Conservation (phyloP, 2,113 vertebrate species). For the Diadophis punctatus region DNA sequence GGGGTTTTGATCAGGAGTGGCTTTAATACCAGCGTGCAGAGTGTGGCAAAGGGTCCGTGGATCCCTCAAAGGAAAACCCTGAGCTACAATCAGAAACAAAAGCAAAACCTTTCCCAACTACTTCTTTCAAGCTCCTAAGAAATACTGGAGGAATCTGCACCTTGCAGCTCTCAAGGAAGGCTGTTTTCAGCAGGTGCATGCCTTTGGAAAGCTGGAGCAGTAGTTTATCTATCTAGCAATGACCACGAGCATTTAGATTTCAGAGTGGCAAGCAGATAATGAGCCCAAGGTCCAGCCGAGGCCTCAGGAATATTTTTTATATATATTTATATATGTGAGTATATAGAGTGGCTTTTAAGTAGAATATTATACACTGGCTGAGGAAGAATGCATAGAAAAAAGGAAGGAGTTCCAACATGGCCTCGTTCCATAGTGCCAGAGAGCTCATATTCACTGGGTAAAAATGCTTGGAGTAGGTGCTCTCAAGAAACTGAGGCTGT, state of each 20-base stretch:
- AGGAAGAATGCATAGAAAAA: slow-evolving; percentile 34
- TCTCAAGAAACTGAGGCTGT: background rate
- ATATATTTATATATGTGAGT: slow-evolving; percentile 38
- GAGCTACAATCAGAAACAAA: slow-evolving; percentile 41
- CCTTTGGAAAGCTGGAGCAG: background rate
- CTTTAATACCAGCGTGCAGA: background rate
- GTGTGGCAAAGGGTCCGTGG: background rate
- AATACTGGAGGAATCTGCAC: slow-evolving; percentile 5
- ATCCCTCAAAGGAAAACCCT: slow-evolving; percentile 19
- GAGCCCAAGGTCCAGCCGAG: slow-evolving; percentile 15
- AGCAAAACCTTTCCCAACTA: slow-evolving; percentile 24
- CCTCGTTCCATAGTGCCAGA: slow-evolving; percentile 13
- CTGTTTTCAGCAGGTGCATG: slow-evolving; percentile 9
- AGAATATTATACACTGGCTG: slow-evolving; percentile 6
- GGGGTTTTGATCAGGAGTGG: slow-evolving; percentile 2
- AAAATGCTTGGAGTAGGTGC: slow-evolving; percentile 28
- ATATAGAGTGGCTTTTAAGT: background rate
- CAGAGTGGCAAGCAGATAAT: slow-evolving; percentile 22
- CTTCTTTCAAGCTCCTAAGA: slow-evolving; percentile 10
- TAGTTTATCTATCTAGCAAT: background rate
- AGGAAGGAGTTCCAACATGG: background rate
- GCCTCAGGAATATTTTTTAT: slow-evolving; percentile 29
- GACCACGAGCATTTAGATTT: slow-evolving; percentile 28
- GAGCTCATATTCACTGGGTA: slow-evolving; percentile 38
- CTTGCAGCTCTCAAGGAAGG: background rate